Evolutionary conservation across 2,888 invertebrate species (phyloP).

Genomic region (Tenthredo mesomela): DNA sequence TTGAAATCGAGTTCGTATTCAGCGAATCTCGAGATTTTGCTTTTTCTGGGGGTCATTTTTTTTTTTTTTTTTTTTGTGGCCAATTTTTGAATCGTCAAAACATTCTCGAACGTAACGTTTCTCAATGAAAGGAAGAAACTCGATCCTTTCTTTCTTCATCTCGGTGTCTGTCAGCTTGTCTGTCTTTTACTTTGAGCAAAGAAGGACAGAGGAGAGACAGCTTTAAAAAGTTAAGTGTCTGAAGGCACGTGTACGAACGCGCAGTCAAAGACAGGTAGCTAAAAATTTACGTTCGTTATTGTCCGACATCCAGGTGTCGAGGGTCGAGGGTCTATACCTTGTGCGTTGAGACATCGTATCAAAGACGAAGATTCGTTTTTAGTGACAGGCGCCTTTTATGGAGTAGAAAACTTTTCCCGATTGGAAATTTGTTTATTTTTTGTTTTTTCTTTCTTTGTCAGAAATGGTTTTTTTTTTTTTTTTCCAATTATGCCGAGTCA

Average conservation of each 20-base stretch:
- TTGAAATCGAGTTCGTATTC: neutral
- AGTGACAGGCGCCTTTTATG: slow-evolving; percentile 6
- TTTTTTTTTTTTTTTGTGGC: neutral
- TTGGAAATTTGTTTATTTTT: too few species aligned
- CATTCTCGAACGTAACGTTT: neutral
- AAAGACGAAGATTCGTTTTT: neutral
- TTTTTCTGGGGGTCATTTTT: neutral
- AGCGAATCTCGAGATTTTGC: neutral
- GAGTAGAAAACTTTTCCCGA: neutral
- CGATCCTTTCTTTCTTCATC: neutral
- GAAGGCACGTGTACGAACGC: slow-evolving; percentile 18
- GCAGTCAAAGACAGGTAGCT: slow-evolving; percentile 41
- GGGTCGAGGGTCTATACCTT: neutral
- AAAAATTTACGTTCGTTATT: slow-evolving; percentile 39
- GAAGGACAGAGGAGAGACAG: slow-evolving; percentile 1
- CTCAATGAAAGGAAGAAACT: slow-evolving; percentile 15
- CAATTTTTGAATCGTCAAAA: slow-evolving; percentile 7
- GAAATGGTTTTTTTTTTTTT: too few species aligned
- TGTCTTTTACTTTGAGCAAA: neutral
- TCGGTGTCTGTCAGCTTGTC: neutral
- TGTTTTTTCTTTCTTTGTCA: neutral
- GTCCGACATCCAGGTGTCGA: slow-evolving; percentile 39
- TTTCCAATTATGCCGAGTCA: neutral
- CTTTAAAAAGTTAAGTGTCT: slow-evolving; percentile 10
- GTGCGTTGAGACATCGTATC: neutral